Percentiles rank a stretch among this genome's conserved stretches.
These are phyloP conservation scores for Melikaiella ostensackeni DNA, from an alignment of 2,888 invertebrate genomes.

Conservation along the genomic window DNA sequence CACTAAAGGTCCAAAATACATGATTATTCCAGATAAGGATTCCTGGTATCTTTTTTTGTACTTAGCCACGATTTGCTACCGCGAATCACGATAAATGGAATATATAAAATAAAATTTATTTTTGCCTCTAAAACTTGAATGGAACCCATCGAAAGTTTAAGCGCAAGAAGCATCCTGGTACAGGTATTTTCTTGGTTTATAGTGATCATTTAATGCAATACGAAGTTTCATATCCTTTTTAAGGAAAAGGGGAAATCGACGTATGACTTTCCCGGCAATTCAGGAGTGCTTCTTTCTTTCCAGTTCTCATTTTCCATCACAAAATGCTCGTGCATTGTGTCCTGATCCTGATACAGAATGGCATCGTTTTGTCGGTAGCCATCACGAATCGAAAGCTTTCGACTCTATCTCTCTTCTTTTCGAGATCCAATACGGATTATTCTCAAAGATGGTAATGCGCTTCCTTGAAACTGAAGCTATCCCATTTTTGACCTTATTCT, in stretches of 20 bases:
- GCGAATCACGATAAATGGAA: not conserved
- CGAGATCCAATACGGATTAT: slow-evolving; percentile 22
- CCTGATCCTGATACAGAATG: not conserved
- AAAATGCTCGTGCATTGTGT: not conserved
- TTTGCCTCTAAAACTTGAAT: not conserved
- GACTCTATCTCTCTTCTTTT: not conserved
- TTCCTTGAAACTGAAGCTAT: not conserved
- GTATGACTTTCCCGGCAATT: not conserved
- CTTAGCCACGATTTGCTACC: no score
- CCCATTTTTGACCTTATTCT: not conserved
- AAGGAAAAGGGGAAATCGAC: not conserved
- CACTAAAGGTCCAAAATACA: no score
- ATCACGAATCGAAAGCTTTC: slow-evolving; percentile 17
- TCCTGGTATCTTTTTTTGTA: no score
- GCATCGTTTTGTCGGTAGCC: slow-evolving; percentile 17
- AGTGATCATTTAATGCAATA: not conserved
- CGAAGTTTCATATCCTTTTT: not conserved
- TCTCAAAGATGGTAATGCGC: slow-evolving; percentile 12
- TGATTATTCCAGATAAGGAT: no score
- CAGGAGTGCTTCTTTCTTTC: not conserved
- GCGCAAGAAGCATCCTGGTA: not conserved
- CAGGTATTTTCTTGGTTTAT: not conserved
- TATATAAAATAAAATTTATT: not conserved
- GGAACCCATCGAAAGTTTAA: not conserved
- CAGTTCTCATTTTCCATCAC: not conserved